A percentile compares a stretch with the other conserved stretches of the same genome.
phyloP scores from a whole-genome alignment of 2,797 vertebrate genomes.

The Hippocampus kuda region DNA sequence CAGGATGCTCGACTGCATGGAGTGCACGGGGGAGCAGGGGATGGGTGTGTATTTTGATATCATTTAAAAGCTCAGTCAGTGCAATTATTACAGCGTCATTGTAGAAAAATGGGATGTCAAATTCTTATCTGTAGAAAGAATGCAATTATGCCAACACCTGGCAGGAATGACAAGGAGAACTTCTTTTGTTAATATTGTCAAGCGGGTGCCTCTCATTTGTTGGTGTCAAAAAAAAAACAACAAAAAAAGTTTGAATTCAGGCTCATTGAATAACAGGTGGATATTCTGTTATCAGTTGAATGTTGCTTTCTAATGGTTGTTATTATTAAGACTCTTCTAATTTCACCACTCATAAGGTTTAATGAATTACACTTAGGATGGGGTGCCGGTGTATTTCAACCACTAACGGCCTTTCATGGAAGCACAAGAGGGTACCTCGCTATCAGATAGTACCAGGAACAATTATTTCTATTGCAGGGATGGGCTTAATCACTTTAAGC shows the following conservation, averaged over 20 bases:
- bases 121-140: conserved; percentile 58
- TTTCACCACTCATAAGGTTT: not conserved
- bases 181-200: conserved; percentile 48
- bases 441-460: not conserved
- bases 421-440: not conserved
- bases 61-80: conserved; percentile 54
- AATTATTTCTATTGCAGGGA: not conserved
- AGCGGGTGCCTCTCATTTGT: conserved; percentile 22
- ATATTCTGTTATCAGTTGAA: not conserved
- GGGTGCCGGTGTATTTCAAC: not conserved
- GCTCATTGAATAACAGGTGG: not conserved
- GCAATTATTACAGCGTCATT: conserved; percentile 63
- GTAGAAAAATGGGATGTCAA: conserved; percentile 61
- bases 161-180: conserved; percentile 51
- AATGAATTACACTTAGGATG: not conserved
- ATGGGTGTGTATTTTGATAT: conserved; percentile 47
- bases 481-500: not conserved
- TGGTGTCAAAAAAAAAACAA: conserved; percentile 7
- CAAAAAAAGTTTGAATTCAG: not conserved
- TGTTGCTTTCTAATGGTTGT: conserved; percentile 6
- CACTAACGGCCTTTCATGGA: not conserved
- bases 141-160: conserved; percentile 54
- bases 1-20: conserved; percentile 41
- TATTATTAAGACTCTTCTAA: not conserved
- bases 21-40: conserved; percentile 20